Conservation (phyloP, 2,797 vertebrate species). For the Anisognathus igniventris region DNA sequence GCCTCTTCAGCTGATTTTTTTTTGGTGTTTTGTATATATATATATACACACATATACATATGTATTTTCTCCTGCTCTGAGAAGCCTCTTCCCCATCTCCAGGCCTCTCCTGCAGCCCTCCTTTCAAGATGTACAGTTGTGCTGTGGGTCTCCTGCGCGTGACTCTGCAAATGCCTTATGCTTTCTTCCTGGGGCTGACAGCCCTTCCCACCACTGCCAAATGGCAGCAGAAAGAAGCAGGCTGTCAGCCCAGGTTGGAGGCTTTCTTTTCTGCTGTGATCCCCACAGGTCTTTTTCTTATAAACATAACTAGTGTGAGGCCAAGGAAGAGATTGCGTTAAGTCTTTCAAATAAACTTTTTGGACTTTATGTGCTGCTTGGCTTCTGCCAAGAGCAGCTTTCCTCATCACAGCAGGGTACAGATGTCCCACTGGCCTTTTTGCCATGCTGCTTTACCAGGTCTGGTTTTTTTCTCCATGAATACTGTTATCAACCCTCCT, state of each 20-base stretch:
- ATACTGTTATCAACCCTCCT: not conserved
- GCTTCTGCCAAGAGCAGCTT: not conserved
- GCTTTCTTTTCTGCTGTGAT: not conserved
- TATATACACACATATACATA: too few species aligned
- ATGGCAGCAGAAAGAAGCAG: not conserved
- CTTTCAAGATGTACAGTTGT: not conserved
- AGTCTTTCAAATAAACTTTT: not conserved
- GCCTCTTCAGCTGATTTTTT: not conserved
- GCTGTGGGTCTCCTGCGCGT: rapidly evolving
- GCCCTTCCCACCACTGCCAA: not conserved
- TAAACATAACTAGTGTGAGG: not conserved
- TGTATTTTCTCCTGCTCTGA: not conserved
- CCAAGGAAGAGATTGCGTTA: not conserved
- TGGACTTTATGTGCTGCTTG: not conserved
- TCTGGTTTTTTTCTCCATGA: not conserved
- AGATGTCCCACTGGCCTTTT: not conserved
- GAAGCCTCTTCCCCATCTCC: not conserved
- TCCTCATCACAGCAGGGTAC: not conserved
- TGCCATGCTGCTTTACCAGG: not conserved
- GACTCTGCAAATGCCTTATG: not conserved
- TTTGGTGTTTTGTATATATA: not conserved
- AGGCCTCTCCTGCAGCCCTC: not conserved
- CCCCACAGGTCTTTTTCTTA: not conserved
- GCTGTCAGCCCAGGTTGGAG: not conserved
- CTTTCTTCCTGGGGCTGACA: not conserved